Evolutionary conservation across 2,888 invertebrate genomes (phyloP), one percentile per base, ranked within the genome.

Genomic region (Cremastinae sp.): DNA sequence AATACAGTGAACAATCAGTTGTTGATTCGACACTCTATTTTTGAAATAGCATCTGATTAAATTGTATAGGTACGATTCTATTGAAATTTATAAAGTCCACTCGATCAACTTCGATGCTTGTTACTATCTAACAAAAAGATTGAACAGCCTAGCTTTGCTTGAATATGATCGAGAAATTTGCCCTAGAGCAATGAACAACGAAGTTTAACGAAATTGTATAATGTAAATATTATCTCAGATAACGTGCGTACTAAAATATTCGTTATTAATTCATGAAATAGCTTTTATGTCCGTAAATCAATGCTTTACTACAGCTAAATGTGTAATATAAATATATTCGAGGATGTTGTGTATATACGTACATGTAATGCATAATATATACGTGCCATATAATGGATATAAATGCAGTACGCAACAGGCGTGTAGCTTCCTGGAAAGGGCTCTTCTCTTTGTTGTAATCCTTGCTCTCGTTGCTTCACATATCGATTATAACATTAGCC

Each of bases 401-500:
- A 61, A 59, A 61, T 56, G 70, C 64, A 41, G 38, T 68, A 76
- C 69, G 76, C 76, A 76, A 73, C 73, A 76, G 76, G 76, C 76
- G 53, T 59, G 58, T 53, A 65, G 73, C 69, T 54, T 69, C 43
- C 69, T 64, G 47, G 16, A 36, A 54, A 64, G 36, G 18, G 51
- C 20, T 20, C 69, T 73, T 61, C 76, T 59, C 73, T 49, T 54
- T 20, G 64, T 76, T 76, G 76, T 76, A 73, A 76, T 76, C 73
- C 73, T 53, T 54, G 74, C 61, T 73, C 65, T 28, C 43, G 61
- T 61, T 43, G 59, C 36, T 69, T 53, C 59, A 59, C 69, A 65
- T 73, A 70, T 73, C 76, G 69, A 76, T 65, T 73, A 73, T 71
- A 69, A 73, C 65, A 76, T 76, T 76, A 76, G 73, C 69, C 72